phyloP scores from a whole-genome alignment of 2,113 vertebrate species.

The Hippocampus guttulatus region DNA sequence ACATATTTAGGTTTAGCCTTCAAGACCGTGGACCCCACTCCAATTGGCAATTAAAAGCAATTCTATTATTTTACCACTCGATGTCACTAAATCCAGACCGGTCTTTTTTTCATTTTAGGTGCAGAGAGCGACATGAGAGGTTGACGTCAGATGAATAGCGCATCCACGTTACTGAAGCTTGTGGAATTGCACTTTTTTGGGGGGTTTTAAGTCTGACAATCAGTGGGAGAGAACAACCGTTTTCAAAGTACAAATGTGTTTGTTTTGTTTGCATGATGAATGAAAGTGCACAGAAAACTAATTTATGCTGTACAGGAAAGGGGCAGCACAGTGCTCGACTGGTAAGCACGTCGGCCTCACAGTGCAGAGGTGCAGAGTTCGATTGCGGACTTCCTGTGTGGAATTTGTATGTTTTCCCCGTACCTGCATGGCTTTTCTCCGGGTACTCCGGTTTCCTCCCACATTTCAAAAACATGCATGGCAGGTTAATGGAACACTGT shows the following conservation, averaged over 20 bases:
- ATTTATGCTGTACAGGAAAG: background rate
- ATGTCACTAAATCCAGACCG: background rate
- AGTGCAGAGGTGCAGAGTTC: too few relatives aligned
- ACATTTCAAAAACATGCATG: too few relatives aligned
- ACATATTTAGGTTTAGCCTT: background rate
- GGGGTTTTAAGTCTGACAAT: background rate
- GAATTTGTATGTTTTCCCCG: too few relatives aligned
- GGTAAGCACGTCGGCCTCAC: too few relatives aligned
- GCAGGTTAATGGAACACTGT: too few relatives aligned
- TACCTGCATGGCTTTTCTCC: too few relatives aligned
- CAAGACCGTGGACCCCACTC: background rate
- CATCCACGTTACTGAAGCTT: background rate
- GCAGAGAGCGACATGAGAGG: slow-evolving; percentile 20
- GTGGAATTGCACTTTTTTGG: too few relatives aligned
- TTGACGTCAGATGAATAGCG: slow-evolving; percentile 47
- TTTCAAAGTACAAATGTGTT: background rate
- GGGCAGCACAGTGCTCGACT: too few relatives aligned
- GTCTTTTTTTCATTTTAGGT: slow-evolving; percentile 36
- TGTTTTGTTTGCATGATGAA: background rate
- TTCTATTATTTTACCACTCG: background rate
- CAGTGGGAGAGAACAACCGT: too few relatives aligned
- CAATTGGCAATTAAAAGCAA: background rate
- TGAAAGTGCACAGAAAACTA: background rate
- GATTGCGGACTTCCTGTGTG: too few relatives aligned
- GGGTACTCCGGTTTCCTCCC: too few relatives aligned